These are phyloP conservation scores for Dioctria rufipes DNA, from an alignment of 2,888 invertebrate genomes.

Conservation along the genomic window DNA sequence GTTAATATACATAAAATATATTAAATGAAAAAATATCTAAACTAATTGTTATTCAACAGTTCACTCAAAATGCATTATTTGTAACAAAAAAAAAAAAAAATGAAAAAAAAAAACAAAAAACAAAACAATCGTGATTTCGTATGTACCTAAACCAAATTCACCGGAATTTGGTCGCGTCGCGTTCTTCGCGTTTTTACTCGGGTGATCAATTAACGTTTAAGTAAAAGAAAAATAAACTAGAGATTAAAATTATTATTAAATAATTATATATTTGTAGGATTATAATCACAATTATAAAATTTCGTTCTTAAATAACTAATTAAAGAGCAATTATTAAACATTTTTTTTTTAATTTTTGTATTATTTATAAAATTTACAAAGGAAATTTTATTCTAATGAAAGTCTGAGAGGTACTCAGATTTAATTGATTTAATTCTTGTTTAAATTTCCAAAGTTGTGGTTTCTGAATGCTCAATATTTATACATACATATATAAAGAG, in stretches of 20 bases:
- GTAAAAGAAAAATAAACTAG: slow-evolving; percentile 60
- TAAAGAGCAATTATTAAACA: slow-evolving; percentile 14
- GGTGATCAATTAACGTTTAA: slow-evolving; percentile 70
- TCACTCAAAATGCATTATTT: slow-evolving; percentile 44
- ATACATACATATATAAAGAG: not conserved
- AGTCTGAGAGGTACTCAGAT: not conserved
- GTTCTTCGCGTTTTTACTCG: slow-evolving; percentile 69
- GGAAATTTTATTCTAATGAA: not conserved
- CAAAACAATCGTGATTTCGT: slow-evolving; percentile 71
- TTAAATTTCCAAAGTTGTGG: slow-evolving; percentile 31
- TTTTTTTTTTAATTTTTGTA: slow-evolving; percentile 11
- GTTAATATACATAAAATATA: too few relatives aligned
- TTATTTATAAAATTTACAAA: not conserved
- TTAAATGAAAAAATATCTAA: too few relatives aligned
- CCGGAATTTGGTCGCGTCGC: slow-evolving; percentile 72
- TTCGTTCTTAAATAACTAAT: slow-evolving; percentile 31
- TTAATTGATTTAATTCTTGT: not conserved
- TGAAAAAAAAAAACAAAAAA: slow-evolving; percentile 27
- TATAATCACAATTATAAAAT: slow-evolving; percentile 48
- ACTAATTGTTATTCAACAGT: slow-evolving; percentile 9
- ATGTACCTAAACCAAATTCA: slow-evolving; percentile 72
- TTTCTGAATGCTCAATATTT: slow-evolving; percentile 50
- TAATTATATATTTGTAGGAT: slow-evolving; percentile 38
- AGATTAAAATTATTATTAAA: slow-evolving; percentile 40
- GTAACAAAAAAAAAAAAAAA: slow-evolving; percentile 53